These are phyloP conservation scores for Steinernema khuongi DNA, from an alignment of 1,140 invertebrate species.

Conservation along the genomic window DNA sequence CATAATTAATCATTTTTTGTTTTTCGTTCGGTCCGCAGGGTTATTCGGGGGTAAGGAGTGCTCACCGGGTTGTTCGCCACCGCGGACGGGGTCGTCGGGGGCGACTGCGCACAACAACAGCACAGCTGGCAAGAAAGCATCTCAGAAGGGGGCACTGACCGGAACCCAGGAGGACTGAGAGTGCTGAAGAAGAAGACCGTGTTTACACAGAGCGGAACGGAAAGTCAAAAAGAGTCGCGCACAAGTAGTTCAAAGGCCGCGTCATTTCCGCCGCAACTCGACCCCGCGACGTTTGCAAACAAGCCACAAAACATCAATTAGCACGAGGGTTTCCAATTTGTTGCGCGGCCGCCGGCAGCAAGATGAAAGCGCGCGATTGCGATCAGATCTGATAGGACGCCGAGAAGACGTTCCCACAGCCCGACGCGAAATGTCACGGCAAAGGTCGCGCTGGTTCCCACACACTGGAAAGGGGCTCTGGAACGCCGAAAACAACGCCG, in stretches of 20 bases:
- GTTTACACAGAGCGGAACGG: slow-evolving; percentile 2
- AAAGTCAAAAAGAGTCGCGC: not conserved
- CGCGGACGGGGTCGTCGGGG: not conserved
- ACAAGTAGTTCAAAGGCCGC: not conserved
- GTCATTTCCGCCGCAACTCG: not conserved
- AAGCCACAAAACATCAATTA: not conserved
- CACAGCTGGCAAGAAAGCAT: slow-evolving; percentile 11
- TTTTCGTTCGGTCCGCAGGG: too few species aligned
- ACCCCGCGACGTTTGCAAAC: slow-evolving; percentile 4
- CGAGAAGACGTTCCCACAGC: not conserved
- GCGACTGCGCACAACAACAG: slow-evolving; percentile 1
- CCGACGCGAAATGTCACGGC: not conserved
- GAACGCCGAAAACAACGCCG: not conserved
- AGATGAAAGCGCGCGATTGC: not conserved
- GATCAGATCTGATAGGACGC: slow-evolving; percentile 8
- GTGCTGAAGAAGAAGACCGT: not conserved
- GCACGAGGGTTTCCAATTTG: not conserved
- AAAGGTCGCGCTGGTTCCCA: slow-evolving; percentile 4
- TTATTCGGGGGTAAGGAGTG: not conserved
- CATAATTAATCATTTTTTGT: too few species aligned
- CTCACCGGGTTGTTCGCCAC: not conserved
- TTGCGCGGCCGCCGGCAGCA: slow-evolving; percentile 2
- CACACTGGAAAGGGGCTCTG: not conserved
- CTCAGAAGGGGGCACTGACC: not conserved
- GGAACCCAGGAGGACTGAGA: not conserved